Evolutionary conservation across 2,888 invertebrate species (phyloP).

Genomic region (Tridacna crocea): DNA sequence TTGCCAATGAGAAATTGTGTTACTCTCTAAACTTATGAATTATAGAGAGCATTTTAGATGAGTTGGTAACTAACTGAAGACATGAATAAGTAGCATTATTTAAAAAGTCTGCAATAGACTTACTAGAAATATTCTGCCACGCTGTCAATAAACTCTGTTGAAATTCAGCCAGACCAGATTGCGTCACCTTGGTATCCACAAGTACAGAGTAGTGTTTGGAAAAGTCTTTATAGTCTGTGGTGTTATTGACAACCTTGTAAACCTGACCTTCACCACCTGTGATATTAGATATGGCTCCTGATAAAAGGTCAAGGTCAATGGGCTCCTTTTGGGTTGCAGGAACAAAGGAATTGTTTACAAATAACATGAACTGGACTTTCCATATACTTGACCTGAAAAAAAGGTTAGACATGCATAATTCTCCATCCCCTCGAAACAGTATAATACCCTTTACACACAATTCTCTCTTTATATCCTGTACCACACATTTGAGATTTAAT

Average conservation of each 20-base stretch:
- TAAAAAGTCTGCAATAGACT: background rate
- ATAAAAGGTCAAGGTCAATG: constrained; percentile 41
- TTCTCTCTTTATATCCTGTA: no score
- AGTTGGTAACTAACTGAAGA: no score
- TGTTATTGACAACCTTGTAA: constrained; percentile 37
- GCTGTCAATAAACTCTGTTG: constrained; percentile 47
- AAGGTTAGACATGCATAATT: background rate
- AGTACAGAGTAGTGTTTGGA: constrained; percentile 57
- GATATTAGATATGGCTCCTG: constrained; percentile 30
- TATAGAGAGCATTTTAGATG: no score
- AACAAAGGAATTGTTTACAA: constrained; percentile 48
- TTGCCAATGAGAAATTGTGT: no score
- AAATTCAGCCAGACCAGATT: constrained; percentile 40
- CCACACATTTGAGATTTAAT: no score
- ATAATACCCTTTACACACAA: background rate
- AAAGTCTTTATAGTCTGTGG: constrained; percentile 47
- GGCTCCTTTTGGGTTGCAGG: constrained; percentile 25
- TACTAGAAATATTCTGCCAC: constrained; percentile 43
- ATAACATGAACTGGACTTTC: constrained; percentile 59
- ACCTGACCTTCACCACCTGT: constrained; percentile 34
- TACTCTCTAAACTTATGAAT: no score
- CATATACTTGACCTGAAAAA: constrained; percentile 49
- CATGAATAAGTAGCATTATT: no score
- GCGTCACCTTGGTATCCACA: constrained; percentile 57
- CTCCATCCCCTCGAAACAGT: background rate